phyloP scores from a whole-genome alignment of 2,797 vertebrate genomes.

The Thamnophis elegans region DNA sequence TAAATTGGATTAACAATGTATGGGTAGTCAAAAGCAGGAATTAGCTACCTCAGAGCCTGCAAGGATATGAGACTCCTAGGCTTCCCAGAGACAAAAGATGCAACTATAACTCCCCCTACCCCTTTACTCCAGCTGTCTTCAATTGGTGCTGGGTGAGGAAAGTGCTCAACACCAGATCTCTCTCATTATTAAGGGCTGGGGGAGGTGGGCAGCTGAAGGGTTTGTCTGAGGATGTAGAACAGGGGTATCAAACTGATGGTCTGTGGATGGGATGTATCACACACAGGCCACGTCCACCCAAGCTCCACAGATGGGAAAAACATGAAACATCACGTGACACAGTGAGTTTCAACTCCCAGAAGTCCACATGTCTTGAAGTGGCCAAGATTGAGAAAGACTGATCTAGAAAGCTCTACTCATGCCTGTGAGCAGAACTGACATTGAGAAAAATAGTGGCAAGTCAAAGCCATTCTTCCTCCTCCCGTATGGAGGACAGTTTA shows the following conservation, averaged over 20 bases:
- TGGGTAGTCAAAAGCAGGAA: background rate
- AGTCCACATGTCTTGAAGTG: background rate
- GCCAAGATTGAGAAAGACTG: background rate
- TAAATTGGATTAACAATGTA: background rate
- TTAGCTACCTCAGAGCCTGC: background rate
- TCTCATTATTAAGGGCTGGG: background rate
- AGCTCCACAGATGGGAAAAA: too few relatives aligned
- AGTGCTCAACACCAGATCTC: background rate
- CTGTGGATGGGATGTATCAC: accelerated
- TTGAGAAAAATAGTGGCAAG: background rate
- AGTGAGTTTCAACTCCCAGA: too few relatives aligned
- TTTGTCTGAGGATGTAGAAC: background rate
- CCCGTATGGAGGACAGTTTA: background rate
- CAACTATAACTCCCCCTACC: background rate
- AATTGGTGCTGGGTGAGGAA: background rate
- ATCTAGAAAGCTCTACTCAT: background rate
- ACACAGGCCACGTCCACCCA: too few relatives aligned
- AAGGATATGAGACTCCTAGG: background rate
- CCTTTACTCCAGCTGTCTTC: background rate
- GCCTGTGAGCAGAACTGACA: background rate
- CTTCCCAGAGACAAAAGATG: background rate
- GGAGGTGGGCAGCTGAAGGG: background rate
- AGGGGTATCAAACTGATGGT: background rate
- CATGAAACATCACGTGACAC: too few relatives aligned
- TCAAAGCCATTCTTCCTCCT: background rate